Evolutionary conservation across 2,797 vertebrate species (phyloP), one percentile per base, ranked within the genome.

Genomic region (Acanthurus tractus): DNA sequence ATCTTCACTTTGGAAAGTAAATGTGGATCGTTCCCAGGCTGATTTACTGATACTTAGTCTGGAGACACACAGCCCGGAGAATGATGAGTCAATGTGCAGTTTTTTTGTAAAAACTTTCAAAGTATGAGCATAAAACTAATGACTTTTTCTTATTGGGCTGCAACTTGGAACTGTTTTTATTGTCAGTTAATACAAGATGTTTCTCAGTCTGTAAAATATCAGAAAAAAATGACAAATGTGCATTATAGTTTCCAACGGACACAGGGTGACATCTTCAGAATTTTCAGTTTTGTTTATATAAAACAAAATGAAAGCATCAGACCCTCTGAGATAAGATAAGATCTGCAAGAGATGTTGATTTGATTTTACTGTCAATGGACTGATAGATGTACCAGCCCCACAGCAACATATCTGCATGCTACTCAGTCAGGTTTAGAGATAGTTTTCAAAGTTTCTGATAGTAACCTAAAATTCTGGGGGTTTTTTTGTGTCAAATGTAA

Each of bases 1-100:
- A 50, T 64, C 50, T 70, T 76, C 76, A 83, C 58, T 87, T 85
- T 81, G 57, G 45, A 62, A 50, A 67, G 65, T 55, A 76, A 76
- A 73, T 68, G 36, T 57, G 63, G 66, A 81, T 74, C 0, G n/a
- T 11, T 64, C 48, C 53, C 65, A 38, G 58, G 66, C 70, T 74
- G 69, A 64, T 68, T 70, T 66, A 55, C 50, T 64, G 71, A 84
- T 78, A 62, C 20, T 34, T 8, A 52, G 48, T 18, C 22, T 50
- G 46, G 14, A 79, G 63, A 69, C 8, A 8, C 29, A 53, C 34
- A 55, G 76, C 34, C 73, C 50, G 58, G 53, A 74, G 53, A 48
- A 25, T 23, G 46, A 70, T 11, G 12, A 58, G 61, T 59, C 78
- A 70, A 23, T 38, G 42, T 1, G 1, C 20, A 61, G 42, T 15